Percentiles rank a stretch among this genome's conserved stretches.
phyloP scores from a whole-genome alignment of 1,140 invertebrate species.

The Camponotus pennsylvanicus region DNA sequence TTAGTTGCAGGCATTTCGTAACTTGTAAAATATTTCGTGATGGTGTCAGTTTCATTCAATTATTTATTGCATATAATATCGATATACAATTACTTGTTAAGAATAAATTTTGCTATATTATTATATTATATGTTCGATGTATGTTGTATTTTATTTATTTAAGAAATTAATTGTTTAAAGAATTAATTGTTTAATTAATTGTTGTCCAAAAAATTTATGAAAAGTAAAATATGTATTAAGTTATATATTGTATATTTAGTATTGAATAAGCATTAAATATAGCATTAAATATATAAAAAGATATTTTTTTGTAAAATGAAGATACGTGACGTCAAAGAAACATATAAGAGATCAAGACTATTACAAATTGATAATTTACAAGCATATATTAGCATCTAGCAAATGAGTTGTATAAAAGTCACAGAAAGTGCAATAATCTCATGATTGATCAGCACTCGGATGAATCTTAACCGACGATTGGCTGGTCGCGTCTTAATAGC shows the following conservation, averaged over 20 bases:
- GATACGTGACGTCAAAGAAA: not conserved
- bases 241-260: not conserved
- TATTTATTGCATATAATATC: not conserved
- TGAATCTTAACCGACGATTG: constrained; percentile 55
- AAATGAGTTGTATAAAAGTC: not conserved
- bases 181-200: no score
- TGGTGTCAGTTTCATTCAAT: not conserved
- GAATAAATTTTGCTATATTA: not conserved
- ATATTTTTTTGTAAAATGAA: not conserved
- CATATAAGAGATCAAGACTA: not conserved
- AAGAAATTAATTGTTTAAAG: not conserved
- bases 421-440: not conserved
- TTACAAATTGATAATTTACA: not conserved
- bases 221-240: not conserved
- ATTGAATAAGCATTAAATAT: no score
- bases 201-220: not conserved
- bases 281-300: not conserved
- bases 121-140: not conserved
- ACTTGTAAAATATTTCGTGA: constrained; percentile 6
- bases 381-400: not conserved
- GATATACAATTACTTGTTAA: not conserved
- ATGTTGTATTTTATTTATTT: not conserved
- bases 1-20: not conserved
- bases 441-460: constrained; percentile 36
- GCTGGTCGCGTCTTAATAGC: constrained; percentile 65